A percentile compares a stretch with the other conserved stretches of the same genome.
Evolutionary conservation across 2,797 vertebrate genomes (phyloP).

Genomic region (Protosalanx chinensis): DNA sequence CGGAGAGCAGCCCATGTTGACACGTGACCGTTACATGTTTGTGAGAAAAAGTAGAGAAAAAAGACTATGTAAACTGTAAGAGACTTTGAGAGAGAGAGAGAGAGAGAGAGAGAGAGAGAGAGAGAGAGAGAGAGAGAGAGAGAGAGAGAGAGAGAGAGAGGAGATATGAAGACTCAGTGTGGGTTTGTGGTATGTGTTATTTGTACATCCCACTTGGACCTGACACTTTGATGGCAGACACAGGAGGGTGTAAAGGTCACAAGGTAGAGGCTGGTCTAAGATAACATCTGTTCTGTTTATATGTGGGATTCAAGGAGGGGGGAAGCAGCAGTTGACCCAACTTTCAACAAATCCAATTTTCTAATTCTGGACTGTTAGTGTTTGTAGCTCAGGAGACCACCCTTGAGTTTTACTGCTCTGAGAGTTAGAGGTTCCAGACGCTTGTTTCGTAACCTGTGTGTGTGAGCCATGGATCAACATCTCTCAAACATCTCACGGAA

Average conservation of each 20-base stretch:
- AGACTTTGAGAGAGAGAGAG: background rate
- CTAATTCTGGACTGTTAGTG: conserved; percentile 39
- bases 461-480: conserved; percentile 28
- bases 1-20: background rate
- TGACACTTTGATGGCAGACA: background rate
- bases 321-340: conserved; percentile 39
- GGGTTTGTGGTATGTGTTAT: background rate
- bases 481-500: conserved; percentile 25
- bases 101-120: background rate
- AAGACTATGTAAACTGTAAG: too few species aligned
- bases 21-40: background rate
- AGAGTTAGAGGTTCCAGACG: conserved; percentile 38
- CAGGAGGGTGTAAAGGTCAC: background rate
- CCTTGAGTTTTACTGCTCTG: conserved; percentile 50
- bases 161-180: background rate
- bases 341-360: conserved; percentile 41
- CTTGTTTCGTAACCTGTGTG: conserved; percentile 38
- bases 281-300: conserved; percentile 38
- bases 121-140: conserved; percentile 2
- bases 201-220: background rate
- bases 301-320: background rate
- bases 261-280: conserved; percentile 13
- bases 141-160: conserved; percentile 2
- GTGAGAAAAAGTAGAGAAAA: background rate
- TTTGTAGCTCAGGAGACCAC: conserved; percentile 48